Evolutionary conservation across 2,113 vertebrate species (phyloP), one percentile per base, ranked within the genome.

Genomic region (Neoarius graeffei): DNA sequence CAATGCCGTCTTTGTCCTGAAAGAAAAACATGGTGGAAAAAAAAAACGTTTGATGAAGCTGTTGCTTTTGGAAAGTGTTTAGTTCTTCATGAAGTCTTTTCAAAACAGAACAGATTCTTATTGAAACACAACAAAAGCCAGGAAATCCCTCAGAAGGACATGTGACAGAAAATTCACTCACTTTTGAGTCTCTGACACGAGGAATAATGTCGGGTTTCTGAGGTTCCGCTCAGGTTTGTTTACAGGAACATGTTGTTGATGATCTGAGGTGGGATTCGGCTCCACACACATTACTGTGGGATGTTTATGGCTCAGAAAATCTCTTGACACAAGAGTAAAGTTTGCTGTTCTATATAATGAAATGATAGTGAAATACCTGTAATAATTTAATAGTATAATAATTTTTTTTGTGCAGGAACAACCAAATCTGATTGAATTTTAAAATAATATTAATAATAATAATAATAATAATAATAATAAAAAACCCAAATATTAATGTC

Each of bases 41-140:
- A n/a, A 62, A 66, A 66, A 27, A 64, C 50, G 25, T 77, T 67
- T 52, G 73, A 86, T 35, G 81, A 54, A 86, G 57, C 57, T 88
- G 87, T 90, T 90, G 85, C 11, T 90, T 87, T 90, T 90, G 87
- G 89, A 88, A 84, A 50, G 85, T 48, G 9, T 76, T 30, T 62
- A 14, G 64, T 85, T 71, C 77, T 88, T 90, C 86, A 85, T 71
- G 7, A 85, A 56, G 62, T 88, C 85, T 84, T 88, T 74, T 86
- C 81, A 73, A 66, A 88, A 90, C 87, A 88, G 87, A 87, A 90
- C 50, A 14, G 50, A 15, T 23, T 48, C 66, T 66, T 69, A 60
- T 30, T 56, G 67, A 76, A 60, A 85, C 54, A 23, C 87, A 86
- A 86, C 66, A 90, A 73, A 88, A 81, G 57, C n/a, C 79, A 81